Percentiles rank a stretch among this genome's conserved stretches.
phyloP scores from a whole-genome alignment of 2,113 vertebrate species.

The Gallinago jamesoni region DNA sequence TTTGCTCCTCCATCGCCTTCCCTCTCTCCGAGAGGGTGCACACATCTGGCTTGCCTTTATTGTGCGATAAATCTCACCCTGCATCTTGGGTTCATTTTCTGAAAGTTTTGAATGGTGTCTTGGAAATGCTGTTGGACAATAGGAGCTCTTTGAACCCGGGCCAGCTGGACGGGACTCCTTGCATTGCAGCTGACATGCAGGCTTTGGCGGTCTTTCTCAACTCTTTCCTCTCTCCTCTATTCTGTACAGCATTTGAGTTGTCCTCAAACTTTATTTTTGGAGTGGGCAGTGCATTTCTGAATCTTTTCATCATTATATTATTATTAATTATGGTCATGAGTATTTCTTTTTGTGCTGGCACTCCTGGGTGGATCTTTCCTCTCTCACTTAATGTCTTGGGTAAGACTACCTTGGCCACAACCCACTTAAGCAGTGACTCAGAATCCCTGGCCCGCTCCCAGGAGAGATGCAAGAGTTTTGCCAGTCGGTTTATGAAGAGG shows the following conservation, averaged over 20 bases:
- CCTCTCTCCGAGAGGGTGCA: background rate
- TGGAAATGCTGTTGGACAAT: constrained; percentile 63
- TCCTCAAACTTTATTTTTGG: constrained; percentile 74
- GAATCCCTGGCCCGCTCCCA: constrained; percentile 55
- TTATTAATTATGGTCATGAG: constrained; percentile 48
- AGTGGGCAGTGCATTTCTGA: constrained; percentile 47
- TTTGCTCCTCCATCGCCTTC: background rate
- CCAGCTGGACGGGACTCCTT: constrained; percentile 63
- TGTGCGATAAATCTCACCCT: constrained; percentile 64
- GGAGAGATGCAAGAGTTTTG: constrained; percentile 53
- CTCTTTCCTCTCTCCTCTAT: constrained; percentile 52
- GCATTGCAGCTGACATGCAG: constrained; percentile 66
- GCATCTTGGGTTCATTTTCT: constrained; percentile 67
- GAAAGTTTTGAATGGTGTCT: constrained; percentile 64
- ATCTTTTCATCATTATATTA: constrained; percentile 46
- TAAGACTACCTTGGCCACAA: constrained; percentile 54
- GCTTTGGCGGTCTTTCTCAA: constrained; percentile 56
- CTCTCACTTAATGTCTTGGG: constrained; percentile 42
- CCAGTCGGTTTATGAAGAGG: constrained; percentile 53
- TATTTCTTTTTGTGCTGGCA: constrained; percentile 59
- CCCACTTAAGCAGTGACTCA: constrained; percentile 61
- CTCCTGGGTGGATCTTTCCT: constrained; percentile 47
- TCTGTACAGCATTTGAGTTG: constrained; percentile 58
- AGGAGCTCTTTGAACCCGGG: constrained; percentile 47
- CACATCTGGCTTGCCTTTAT: constrained; percentile 41